A percentile compares a stretch with the other conserved stretches of the same genome.
Evolutionary conservation across 1,140 invertebrate species (phyloP).

Genomic region (Drosophila takahashii): DNA sequence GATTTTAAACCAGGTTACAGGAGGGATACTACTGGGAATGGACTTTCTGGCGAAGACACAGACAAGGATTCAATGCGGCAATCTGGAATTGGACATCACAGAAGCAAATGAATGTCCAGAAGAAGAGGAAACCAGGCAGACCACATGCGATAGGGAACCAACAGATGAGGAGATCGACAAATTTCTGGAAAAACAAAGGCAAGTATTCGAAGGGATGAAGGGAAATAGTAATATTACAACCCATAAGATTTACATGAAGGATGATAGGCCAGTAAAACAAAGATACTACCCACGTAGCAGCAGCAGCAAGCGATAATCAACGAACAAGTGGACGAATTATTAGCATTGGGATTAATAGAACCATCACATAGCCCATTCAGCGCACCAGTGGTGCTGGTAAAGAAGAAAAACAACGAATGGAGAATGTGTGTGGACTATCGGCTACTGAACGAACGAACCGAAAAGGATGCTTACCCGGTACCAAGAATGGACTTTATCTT

Average conservation of each 20-base stretch:
- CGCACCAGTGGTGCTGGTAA: not conserved
- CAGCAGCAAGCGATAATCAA: not conserved
- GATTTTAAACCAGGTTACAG: not conserved
- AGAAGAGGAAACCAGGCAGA: not conserved
- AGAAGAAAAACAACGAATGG: not conserved
- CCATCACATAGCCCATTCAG: not conserved
- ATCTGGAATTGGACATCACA: no score
- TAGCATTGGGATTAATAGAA: no score
- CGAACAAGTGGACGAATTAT: not conserved
- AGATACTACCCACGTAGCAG: no score
- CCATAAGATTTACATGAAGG: no score
- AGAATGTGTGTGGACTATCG: no score
- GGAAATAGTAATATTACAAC: no score
- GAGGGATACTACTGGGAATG: not conserved
- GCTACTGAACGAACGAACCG: not conserved
- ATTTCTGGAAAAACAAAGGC: no score
- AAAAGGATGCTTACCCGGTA: not conserved
- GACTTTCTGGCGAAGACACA: not conserved
- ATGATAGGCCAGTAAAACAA: no score
- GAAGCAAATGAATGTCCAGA: no score
- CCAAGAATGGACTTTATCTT: not conserved
- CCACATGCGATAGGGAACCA: not conserved
- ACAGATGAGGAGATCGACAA: no score
- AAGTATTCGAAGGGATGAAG: no score
- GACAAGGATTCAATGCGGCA: not conserved